phyloP scores from a whole-genome alignment of 2,113 vertebrate genomes.

The Ceuthmochares aereus region DNA sequence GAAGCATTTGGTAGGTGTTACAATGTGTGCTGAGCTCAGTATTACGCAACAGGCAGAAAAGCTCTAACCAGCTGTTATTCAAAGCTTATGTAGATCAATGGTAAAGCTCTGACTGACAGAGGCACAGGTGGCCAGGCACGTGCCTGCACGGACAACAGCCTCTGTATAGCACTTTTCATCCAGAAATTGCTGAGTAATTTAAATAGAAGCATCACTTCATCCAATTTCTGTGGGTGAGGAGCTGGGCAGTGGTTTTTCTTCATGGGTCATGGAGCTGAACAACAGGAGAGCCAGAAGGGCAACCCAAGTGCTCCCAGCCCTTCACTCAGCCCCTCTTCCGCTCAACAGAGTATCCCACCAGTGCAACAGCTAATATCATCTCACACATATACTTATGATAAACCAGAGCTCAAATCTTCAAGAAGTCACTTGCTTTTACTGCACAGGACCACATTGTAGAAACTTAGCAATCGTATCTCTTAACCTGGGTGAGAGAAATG shows the following conservation, averaged over 20 bases:
- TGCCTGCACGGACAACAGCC: neutral
- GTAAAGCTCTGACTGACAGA: slow-evolving; percentile 39
- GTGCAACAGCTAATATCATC: neutral
- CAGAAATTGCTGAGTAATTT: neutral
- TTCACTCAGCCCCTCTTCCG: neutral
- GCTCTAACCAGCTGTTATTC: slow-evolving; percentile 55
- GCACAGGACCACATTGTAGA: neutral
- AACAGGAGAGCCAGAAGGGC: neutral
- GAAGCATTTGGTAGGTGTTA: slow-evolving; percentile 71
- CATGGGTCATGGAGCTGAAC: neutral
- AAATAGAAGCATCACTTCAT: neutral
- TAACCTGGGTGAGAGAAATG: neutral
- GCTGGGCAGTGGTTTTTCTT: neutral
- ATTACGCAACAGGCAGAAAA: slow-evolving; percentile 48
- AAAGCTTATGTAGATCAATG: slow-evolving; percentile 48
- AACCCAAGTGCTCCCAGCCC: neutral
- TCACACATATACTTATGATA: neutral
- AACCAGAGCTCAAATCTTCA: neutral
- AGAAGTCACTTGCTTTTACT: neutral
- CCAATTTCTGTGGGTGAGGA: accelerated
- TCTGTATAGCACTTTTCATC: neutral
- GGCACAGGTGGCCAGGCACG: accelerated
- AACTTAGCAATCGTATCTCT: neutral
- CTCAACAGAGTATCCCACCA: neutral
- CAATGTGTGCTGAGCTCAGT: slow-evolving; percentile 52